A percentile compares a stretch with the other conserved stretches of the same genome.
phyloP scores from a whole-genome alignment of 2,797 vertebrate genomes.

The Podarcis lilfordi region DNA sequence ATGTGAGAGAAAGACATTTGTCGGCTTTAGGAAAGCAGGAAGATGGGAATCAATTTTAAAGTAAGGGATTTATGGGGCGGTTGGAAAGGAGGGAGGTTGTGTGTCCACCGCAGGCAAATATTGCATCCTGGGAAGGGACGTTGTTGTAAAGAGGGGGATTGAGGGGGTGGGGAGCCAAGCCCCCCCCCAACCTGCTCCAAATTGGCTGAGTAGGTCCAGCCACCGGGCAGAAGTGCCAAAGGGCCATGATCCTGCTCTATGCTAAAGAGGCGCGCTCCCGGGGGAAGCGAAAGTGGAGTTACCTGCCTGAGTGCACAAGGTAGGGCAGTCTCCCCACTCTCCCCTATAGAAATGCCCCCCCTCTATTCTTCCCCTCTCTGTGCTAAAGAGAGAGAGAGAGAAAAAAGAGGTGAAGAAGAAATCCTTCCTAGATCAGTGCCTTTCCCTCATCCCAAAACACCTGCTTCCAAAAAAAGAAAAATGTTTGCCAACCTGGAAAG shows the following conservation, averaged over 20 bases:
- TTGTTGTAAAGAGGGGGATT: not conserved
- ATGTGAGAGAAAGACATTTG: not conserved
- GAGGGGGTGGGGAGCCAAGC: not conserved
- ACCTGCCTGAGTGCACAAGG: not conserved
- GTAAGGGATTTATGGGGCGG: not conserved
- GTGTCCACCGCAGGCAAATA: not conserved
- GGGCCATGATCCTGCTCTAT: not conserved
- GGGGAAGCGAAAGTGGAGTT: too few species aligned
- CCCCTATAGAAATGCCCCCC: too few species aligned
- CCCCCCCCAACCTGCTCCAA: not conserved
- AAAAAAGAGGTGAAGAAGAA: too few species aligned
- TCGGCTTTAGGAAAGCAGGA: not conserved
- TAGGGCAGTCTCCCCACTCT: too few species aligned
- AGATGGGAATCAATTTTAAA: not conserved
- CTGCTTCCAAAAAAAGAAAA: not conserved
- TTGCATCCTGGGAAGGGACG: not conserved
- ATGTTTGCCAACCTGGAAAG: not conserved
- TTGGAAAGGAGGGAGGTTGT: constrained; percentile 18
- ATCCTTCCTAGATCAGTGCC: not conserved
- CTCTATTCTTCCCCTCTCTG: not conserved
- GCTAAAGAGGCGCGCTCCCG: too few species aligned
- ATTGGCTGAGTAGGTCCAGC: not conserved
- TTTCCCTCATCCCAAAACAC: not conserved
- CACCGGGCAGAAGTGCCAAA: too few species aligned
- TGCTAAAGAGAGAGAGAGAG: too few species aligned